A percentile compares a stretch with the other conserved stretches of the same genome.
phyloP scores from a whole-genome alignment of 2,797 vertebrate genomes.

The Cossypha polioptera region DNA sequence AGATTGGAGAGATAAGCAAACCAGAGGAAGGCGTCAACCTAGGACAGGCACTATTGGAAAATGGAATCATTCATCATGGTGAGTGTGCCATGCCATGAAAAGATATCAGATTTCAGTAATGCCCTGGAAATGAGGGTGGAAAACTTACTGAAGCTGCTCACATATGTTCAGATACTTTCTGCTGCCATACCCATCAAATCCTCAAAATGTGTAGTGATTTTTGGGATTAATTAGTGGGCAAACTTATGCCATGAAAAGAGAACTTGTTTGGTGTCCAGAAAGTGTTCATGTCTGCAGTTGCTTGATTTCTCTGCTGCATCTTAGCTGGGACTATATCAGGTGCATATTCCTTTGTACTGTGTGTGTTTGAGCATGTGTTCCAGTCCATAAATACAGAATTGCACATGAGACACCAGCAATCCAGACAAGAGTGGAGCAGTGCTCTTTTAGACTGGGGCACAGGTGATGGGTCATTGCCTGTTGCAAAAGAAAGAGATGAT shows the following conservation, averaged over 20 bases:
- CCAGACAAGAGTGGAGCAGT: not conserved
- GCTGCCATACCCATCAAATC: not conserved
- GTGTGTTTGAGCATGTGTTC: not conserved
- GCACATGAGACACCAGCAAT: not conserved
- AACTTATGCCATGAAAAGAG: not conserved
- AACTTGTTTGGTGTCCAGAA: not conserved
- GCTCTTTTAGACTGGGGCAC: not conserved
- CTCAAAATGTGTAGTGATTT: not conserved
- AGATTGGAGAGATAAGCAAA: constrained; percentile 96
- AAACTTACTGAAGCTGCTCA: not conserved
- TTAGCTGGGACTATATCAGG: not conserved
- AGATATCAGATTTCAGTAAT: not conserved
- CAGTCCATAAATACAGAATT: not conserved
- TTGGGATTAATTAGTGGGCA: not conserved
- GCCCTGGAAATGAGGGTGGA: not conserved
- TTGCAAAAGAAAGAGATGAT: not conserved
- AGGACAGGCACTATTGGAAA: constrained; percentile 95
- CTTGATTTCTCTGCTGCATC: not conserved
- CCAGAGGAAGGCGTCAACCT: constrained; percentile 96
- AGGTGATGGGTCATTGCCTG: not conserved
- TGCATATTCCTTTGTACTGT: not conserved
- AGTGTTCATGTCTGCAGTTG: not conserved
- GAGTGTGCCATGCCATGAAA: constrained; percentile 55
- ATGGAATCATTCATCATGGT: constrained; percentile 99
- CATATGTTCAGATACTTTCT: not conserved